phyloP scores from a whole-genome alignment of 2,113 vertebrate species.

The Gobio gobio region DNA sequence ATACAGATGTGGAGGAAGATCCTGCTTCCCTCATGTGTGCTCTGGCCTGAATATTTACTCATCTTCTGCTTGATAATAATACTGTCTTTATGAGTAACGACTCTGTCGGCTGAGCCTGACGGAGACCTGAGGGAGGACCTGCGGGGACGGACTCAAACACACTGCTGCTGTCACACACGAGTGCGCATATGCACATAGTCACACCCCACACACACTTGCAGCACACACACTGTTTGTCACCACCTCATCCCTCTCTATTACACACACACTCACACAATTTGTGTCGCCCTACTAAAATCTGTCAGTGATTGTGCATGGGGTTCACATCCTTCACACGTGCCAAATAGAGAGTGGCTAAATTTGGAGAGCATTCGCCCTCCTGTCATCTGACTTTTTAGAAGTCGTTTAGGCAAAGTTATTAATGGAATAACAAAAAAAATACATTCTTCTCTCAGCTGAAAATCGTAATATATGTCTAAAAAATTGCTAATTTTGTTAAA shows the following conservation, averaged over 20 bases:
- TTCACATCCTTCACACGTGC: slow-evolving; percentile 61
- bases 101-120: slow-evolving; percentile 79
- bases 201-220: slow-evolving; percentile 41
- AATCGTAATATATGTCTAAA: neutral
- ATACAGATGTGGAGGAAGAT: slow-evolving; percentile 16
- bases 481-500: neutral
- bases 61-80: slow-evolving; percentile 89
- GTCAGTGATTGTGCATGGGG: slow-evolving; percentile 63
- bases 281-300: slow-evolving; percentile 61
- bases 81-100: slow-evolving; percentile 87
- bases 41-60: slow-evolving; percentile 81
- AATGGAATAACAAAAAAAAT: neutral
- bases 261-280: slow-evolving; percentile 42
- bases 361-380: slow-evolving; percentile 54
- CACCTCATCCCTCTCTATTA: neutral
- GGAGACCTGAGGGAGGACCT: slow-evolving; percentile 80
- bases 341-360: slow-evolving; percentile 71
- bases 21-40: slow-evolving; percentile 5
- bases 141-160: slow-evolving; percentile 63
- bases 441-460: neutral
- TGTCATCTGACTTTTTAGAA: slow-evolving; percentile 54
- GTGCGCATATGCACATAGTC: slow-evolving; percentile 33
- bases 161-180: slow-evolving; percentile 59
- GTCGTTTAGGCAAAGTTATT: slow-evolving; percentile 58
- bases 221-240: slow-evolving; percentile 5